A percentile compares a stretch with the other conserved stretches of the same genome.
Evolutionary conservation across 2,797 vertebrate genomes (phyloP).

Genomic region (Protosalanx chinensis): DNA sequence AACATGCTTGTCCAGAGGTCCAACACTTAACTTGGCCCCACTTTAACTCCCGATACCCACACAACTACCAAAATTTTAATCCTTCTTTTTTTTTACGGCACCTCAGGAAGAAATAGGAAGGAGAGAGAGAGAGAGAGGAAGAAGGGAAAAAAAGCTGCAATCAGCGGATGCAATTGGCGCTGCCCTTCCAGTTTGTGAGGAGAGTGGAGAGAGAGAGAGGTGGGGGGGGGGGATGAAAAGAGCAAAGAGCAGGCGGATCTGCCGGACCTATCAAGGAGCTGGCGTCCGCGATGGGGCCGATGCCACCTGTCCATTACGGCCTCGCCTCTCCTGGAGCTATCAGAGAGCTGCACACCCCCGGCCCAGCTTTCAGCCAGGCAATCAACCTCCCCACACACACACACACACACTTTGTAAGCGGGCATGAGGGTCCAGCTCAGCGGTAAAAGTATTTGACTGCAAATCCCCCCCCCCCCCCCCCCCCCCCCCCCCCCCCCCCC

Average conservation of each 20-base stretch:
- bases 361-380: not conserved
- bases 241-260: slow-evolving; percentile 1
- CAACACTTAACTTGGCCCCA: not conserved
- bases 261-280: slow-evolving; percentile 17
- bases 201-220: not conserved
- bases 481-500: not conserved
- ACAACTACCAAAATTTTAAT: not conserved
- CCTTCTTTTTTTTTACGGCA: not conserved
- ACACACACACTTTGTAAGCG: not conserved
- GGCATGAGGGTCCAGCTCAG: not conserved
- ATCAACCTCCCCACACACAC: not conserved
- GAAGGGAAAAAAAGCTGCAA: slow-evolving; percentile 7
- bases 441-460: not conserved
- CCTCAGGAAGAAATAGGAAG: not conserved
- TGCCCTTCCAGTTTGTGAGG: slow-evolving; percentile 1
- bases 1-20: no score
- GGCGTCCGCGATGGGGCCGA: slow-evolving; percentile 6
- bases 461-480: no score
- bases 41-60: not conserved
- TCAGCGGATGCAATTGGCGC: slow-evolving; percentile 21
- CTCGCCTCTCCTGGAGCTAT: not conserved
- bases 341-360: not conserved
- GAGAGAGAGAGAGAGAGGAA: not conserved
- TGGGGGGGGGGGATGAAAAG: slow-evolving; percentile 2
- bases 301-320: not conserved